Evolutionary conservation across 2,888 invertebrate species (phyloP).

Genomic region (Rhagonycha fulva): DNA sequence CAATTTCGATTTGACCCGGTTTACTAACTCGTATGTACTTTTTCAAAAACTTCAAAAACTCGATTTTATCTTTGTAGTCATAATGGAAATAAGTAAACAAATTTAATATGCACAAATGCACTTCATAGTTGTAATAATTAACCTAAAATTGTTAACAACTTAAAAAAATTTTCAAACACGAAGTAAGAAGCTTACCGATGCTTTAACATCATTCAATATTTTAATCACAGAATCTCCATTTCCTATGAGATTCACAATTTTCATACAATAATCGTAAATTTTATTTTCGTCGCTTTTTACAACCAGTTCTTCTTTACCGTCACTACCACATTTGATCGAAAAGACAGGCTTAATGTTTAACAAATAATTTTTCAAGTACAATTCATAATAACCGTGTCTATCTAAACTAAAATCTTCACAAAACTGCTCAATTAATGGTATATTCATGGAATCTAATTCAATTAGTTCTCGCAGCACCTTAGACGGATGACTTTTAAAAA

Average conservation of each 20-base stretch:
- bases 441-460: conserved; percentile 29
- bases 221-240: conserved; percentile 44
- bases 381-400: conserved; percentile 47
- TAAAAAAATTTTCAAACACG: neutral
- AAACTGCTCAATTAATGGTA: conserved; percentile 53
- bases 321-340: conserved; percentile 38
- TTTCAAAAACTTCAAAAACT: conserved; percentile 46
- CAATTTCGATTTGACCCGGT: conserved; percentile 55
- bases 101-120: conserved; percentile 55
- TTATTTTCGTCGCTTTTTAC: conserved; percentile 39
- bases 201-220: conserved; percentile 42
- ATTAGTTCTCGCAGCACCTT: conserved; percentile 35
- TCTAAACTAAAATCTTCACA: conserved; percentile 55
- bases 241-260: conserved; percentile 45
- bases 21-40: conserved; percentile 49
- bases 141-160: conserved; percentile 45
- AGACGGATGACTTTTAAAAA: conserved; percentile 36
- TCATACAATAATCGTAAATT: conserved; percentile 47
- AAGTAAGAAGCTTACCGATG: conserved; percentile 35
- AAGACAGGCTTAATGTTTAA: conserved; percentile 56
- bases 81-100: conserved; percentile 7
- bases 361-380: conserved; percentile 51
- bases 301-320: conserved; percentile 38
- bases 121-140: conserved; percentile 61
- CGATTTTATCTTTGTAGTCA: conserved; percentile 9